phyloP scores from a whole-genome alignment of 2,888 invertebrate genomes.

The Neocrepidodera transversa region DNA sequence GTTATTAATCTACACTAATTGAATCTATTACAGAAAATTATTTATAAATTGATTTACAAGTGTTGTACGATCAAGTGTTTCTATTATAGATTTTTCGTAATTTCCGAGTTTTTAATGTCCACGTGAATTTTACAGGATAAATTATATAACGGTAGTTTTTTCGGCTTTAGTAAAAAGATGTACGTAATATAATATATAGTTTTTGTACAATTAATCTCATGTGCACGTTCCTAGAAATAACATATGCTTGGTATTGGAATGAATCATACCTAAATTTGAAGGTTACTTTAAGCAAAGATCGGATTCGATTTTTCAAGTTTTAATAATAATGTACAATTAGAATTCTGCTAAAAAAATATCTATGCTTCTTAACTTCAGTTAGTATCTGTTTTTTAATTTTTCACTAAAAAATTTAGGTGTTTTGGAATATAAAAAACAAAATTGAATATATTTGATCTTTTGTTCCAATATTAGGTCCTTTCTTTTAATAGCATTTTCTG shows the following conservation, averaged over 20 bases:
- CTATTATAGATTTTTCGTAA: background rate
- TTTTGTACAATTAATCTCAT: background rate
- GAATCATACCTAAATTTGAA: conserved; percentile 35
- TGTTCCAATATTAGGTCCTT: no score
- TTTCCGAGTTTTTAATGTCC: conserved; percentile 33
- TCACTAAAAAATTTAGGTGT: no score
- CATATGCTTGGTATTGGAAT: conserved; percentile 33
- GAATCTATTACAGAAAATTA: background rate
- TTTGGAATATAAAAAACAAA: no score
- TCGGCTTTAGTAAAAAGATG: background rate
- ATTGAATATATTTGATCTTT: no score
- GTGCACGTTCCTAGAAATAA: conserved; percentile 7
- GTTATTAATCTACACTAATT: background rate
- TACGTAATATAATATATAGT: background rate
- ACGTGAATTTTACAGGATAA: conserved; percentile 48
- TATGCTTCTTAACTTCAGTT: no score
- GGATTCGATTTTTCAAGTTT: no score
- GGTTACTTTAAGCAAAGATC: conserved; percentile 42
- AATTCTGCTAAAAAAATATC: no score
- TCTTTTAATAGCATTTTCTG: no score
- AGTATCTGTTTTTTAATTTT: no score
- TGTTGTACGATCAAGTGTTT: background rate
- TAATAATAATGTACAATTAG: no score
- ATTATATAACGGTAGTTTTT: conserved; percentile 44
- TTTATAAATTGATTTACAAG: background rate